These are phyloP conservation scores for Lochmaea crataegi DNA, from an alignment of 2,888 invertebrate species.

Conservation along the genomic window DNA sequence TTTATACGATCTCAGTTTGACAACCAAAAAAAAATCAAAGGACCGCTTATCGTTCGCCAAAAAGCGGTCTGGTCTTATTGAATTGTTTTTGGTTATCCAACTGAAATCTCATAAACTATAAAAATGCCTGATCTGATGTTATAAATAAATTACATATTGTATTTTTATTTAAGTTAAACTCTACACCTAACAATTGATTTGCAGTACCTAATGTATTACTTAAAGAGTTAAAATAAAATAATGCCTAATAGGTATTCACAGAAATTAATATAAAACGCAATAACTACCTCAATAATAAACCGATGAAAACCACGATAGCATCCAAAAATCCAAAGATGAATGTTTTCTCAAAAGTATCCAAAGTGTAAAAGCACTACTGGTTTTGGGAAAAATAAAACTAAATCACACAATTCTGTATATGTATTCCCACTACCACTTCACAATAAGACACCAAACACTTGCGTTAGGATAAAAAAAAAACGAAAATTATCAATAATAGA, in stretches of 20 bases:
- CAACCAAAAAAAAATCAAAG: too few species aligned
- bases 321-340: slow-evolving; percentile 4
- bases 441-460: slow-evolving; percentile 15
- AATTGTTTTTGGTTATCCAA: too few species aligned
- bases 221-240: too few species aligned
- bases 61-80: too few species aligned
- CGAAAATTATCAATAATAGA: neutral
- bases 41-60: too few species aligned
- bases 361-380: neutral
- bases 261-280: neutral
- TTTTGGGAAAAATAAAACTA: neutral
- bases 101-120: too few species aligned
- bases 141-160: too few species aligned
- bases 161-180: too few species aligned
- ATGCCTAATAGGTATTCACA: too few species aligned
- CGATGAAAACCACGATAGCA: neutral
- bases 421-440: slow-evolving; percentile 16
- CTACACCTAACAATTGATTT: neutral
- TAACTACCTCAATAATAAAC: neutral
- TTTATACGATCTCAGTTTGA: too few species aligned
- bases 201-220: neutral
- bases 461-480: slow-evolving; percentile 4
- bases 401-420: slow-evolving; percentile 10
- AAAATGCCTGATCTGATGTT: too few species aligned
- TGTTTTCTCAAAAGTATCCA: slow-evolving; percentile 6